Evolutionary conservation across 2,113 vertebrate genomes (phyloP).

Genomic region (Macquaria australasica): DNA sequence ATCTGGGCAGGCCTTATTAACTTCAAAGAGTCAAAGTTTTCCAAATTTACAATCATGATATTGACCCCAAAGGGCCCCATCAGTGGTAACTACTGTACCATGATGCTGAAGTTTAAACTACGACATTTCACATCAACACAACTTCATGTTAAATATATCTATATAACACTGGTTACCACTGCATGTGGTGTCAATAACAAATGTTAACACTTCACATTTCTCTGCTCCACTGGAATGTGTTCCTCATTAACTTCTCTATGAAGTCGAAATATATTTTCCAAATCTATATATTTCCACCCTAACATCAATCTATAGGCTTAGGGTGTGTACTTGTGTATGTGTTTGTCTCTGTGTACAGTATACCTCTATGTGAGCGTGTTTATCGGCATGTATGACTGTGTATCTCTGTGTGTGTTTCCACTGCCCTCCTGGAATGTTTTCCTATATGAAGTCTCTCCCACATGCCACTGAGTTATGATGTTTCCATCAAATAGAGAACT

Average conservation of each 20-base stretch:
- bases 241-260: constrained; percentile 50
- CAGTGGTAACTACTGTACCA: neutral
- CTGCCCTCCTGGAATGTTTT: constrained; percentile 43
- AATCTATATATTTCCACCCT: constrained; percentile 39
- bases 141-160: neutral
- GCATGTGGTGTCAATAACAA: neutral
- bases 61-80: neutral
- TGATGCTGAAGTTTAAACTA: neutral
- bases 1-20: neutral
- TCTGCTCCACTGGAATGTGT: constrained; percentile 55
- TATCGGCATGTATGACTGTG: constrained; percentile 9
- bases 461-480: constrained; percentile 55
- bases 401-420: constrained; percentile 42
- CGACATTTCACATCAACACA: neutral
- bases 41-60: neutral
- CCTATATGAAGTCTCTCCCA: constrained; percentile 32
- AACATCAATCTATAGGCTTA: constrained; percentile 34
- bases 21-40: neutral
- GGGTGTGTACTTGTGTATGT: constrained; percentile 16
- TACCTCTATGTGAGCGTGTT: constrained; percentile 38
- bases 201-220: constrained; percentile 1
- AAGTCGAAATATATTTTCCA: constrained; percentile 39
- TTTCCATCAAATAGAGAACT: constrained; percentile 35
- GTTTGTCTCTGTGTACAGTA: constrained; percentile 24
- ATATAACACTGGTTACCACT: neutral